These are phyloP conservation scores for Rhinopithecus roxellana DNA, from an alignment of 2,113 vertebrate species.

Conservation along the genomic window DNA sequence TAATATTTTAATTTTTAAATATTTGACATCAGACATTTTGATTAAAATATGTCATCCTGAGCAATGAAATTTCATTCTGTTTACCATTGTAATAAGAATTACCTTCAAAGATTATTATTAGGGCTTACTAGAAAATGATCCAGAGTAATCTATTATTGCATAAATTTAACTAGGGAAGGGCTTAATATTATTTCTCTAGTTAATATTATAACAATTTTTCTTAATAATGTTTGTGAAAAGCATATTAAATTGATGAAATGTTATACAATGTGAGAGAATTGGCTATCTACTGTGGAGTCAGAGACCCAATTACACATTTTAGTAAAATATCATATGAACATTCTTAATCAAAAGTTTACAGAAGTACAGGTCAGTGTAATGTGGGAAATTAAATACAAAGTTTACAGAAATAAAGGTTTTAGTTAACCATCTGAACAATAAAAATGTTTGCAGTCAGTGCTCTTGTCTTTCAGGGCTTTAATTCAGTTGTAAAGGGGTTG, in stretches of 20 bases:
- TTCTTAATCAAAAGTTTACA: slow-evolving; percentile 50
- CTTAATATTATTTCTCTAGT: slow-evolving; percentile 59
- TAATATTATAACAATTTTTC: slow-evolving; percentile 61
- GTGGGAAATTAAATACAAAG: neutral
- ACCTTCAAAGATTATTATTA: slow-evolving; percentile 21
- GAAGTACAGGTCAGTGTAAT: neutral
- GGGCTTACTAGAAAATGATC: neutral
- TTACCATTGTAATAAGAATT: slow-evolving; percentile 34
- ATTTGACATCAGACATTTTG: neutral
- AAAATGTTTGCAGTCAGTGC: neutral
- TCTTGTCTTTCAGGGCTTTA: neutral
- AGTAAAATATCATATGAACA: slow-evolving; percentile 48
- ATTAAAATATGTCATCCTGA: neutral
- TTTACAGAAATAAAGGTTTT: slow-evolving; percentile 55
- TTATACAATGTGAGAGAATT: slow-evolving; percentile 6
- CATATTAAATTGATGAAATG: neutral
- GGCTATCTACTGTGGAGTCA: neutral
- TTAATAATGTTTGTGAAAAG: slow-evolving; percentile 57
- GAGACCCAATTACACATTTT: neutral
- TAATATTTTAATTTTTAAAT: slow-evolving; percentile 8
- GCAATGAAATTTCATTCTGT: neutral
- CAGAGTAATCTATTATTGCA: slow-evolving; percentile 14
- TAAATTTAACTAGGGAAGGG: neutral
- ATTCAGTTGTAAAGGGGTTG: neutral
- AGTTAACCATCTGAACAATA: slow-evolving; percentile 29